Base-by-base conservation (phyloP, 2,113 vertebrate species). In the Acrocephalus kingi region DNA sequence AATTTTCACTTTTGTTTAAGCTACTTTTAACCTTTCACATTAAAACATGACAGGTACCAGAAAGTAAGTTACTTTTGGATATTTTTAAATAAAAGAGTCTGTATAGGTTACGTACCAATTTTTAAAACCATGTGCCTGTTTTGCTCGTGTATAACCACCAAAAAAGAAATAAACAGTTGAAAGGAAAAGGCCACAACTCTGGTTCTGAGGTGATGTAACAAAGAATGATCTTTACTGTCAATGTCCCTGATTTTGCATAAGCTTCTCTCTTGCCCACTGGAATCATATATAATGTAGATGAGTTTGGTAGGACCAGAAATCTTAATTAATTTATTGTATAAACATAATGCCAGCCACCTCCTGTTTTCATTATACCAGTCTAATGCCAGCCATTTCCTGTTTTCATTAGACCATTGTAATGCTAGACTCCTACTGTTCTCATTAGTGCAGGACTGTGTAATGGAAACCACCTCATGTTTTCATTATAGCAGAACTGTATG, bases 371-470 rank as follows among this genome's bases (percentile, higher is more conserved):
- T 98, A 98, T 93, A 95, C 97, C 97, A 98, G 59, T 97, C 96
- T 98, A 98, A 97, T 98, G 97, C 96, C 98, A 98, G 96, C 97
- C 97, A 98, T 98, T 98, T 98, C 98, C 98, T 98, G 97, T 98
- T 98, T 98, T 97, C 98, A 98, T 98, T 98, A 98, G 97, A 97
- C 98, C 97, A 98, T 98, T 98, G 98, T 98, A 97, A 97, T 97
- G 95, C 92, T 96, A 95, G 98, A 64, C 93, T 97, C 98, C 98
- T 94, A 98, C 98, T 98, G 98, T 98, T 98, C 98, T 98, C 97
- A 98, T 98, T 98, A 98, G 98, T 97, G 98, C 98, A 98, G 98
- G 98, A 98, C 97, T 98, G 96, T 90, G 97, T 98, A 98, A 98
- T 98, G 97, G 98, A 97, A 98, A 96, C 97, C 97, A 98, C 98